Conservation (phyloP, 2,113 vertebrate genomes). For the Quiscalus mexicanus region DNA sequence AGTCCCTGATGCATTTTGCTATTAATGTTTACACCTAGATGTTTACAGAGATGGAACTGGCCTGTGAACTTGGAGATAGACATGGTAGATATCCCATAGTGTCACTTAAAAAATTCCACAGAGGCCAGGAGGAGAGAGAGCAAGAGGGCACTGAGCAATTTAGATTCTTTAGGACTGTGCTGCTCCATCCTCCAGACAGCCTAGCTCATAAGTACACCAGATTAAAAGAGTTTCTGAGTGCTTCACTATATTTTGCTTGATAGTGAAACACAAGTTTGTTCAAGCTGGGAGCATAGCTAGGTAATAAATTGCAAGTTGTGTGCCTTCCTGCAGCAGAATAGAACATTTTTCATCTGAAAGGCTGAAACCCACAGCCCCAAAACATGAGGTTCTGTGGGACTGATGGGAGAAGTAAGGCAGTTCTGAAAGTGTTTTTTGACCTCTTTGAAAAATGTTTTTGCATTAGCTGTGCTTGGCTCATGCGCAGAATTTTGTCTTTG, state of each 20-base stretch:
- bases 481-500: neutral
- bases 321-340: neutral
- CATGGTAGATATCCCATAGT: neutral
- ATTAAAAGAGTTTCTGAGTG: neutral
- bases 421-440: neutral
- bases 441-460: neutral
- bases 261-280: neutral
- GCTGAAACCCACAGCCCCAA: neutral
- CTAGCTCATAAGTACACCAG: neutral
- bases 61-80: neutral
- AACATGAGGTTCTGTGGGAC: neutral
- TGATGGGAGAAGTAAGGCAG: neutral
- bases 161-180: neutral
- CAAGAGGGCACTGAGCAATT: neutral
- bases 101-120: neutral
- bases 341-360: neutral
- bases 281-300: neutral
- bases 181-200: neutral
- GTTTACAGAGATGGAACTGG: neutral
- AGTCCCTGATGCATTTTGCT: neutral
- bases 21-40: neutral
- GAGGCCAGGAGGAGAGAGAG: neutral
- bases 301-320: neutral
- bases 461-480: neutral
- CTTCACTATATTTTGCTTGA: neutral